A percentile compares a stretch with the other conserved stretches of the same genome.
Evolutionary conservation across 92 coral and sea anemone genomes (phyloP).

Genomic region (Meandrina meandrites): DNA sequence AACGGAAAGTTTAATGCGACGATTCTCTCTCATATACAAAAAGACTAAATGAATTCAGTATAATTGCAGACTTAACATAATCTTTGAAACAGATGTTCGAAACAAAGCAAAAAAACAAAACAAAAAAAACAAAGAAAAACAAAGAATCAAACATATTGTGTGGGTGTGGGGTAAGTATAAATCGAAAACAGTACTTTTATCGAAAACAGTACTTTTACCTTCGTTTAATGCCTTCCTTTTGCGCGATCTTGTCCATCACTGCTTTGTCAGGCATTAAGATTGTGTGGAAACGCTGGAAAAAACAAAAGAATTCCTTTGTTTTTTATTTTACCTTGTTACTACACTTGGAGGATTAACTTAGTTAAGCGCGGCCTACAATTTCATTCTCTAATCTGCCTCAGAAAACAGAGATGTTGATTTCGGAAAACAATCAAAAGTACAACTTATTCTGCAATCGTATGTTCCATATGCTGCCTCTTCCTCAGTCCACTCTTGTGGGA

Average conservation of each 20-base stretch:
- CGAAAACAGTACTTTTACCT: not conserved
- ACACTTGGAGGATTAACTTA: too few species aligned
- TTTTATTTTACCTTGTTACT: too few species aligned
- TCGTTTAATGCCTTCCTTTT: not conserved
- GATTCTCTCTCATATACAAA: too few species aligned
- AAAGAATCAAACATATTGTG: not conserved
- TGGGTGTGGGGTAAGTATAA: not conserved
- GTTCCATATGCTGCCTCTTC: too few species aligned
- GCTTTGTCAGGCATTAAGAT: conserved; percentile 34
- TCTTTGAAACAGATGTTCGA: not conserved
- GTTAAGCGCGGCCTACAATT: not conserved
- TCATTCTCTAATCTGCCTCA: not conserved
- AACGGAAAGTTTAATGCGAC: too few species aligned
- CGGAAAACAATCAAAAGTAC: too few species aligned
- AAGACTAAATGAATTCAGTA: too few species aligned
- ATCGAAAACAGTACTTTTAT: not conserved
- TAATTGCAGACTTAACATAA: too few species aligned
- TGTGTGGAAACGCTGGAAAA: conserved; percentile 39
- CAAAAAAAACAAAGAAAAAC: too few species aligned
- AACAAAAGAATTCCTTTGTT: not conserved
- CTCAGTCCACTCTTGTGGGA: too few species aligned
- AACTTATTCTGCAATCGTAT: too few species aligned
- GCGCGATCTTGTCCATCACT: conserved; percentile 20
- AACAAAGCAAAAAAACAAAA: not conserved
- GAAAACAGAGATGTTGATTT: not conserved